A percentile compares a stretch with the other conserved stretches of the same genome.
These are phyloP conservation scores for Polydrusus pterygomalis DNA, from an alignment of 2,888 invertebrate genomes.

Conservation along the genomic window DNA sequence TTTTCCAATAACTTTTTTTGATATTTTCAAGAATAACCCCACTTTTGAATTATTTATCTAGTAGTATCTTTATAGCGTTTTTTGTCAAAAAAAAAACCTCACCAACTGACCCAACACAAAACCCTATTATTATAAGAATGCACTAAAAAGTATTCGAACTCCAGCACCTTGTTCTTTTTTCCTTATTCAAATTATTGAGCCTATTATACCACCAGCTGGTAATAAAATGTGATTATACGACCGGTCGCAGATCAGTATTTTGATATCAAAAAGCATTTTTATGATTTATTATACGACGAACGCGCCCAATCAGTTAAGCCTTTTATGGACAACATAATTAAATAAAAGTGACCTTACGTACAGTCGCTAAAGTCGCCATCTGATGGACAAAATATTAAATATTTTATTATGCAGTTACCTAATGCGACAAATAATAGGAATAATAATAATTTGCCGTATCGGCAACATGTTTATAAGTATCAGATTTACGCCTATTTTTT, in stretches of 20 bases:
- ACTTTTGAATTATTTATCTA: too few relatives aligned
- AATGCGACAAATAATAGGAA: neutral
- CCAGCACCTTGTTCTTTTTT: neutral
- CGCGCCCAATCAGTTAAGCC: constrained; percentile 53
- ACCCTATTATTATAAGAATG: neutral
- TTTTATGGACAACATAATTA: constrained; percentile 53
- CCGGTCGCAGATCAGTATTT: constrained; percentile 44
- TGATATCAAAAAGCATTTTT: constrained; percentile 52
- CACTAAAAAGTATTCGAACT: neutral
- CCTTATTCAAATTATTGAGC: constrained; percentile 44
- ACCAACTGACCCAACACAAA: neutral
- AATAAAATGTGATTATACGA: constrained; percentile 44
- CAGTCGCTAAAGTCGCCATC: constrained; percentile 21
- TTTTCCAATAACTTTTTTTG: too few relatives aligned
- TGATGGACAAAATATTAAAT: neutral
- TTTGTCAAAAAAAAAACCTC: too few relatives aligned
- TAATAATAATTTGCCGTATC: too few relatives aligned
- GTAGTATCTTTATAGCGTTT: too few relatives aligned
- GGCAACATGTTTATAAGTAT: too few relatives aligned
- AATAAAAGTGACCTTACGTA: constrained; percentile 40
- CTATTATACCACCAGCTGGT: constrained; percentile 50
- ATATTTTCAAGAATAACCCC: too few relatives aligned
- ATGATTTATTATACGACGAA: constrained; percentile 47
- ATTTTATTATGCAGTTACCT: neutral
- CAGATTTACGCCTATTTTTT: too few relatives aligned